Evolutionary conservation across 2,797 vertebrate species (phyloP).

Genomic region (Rhincodon typus): DNA sequence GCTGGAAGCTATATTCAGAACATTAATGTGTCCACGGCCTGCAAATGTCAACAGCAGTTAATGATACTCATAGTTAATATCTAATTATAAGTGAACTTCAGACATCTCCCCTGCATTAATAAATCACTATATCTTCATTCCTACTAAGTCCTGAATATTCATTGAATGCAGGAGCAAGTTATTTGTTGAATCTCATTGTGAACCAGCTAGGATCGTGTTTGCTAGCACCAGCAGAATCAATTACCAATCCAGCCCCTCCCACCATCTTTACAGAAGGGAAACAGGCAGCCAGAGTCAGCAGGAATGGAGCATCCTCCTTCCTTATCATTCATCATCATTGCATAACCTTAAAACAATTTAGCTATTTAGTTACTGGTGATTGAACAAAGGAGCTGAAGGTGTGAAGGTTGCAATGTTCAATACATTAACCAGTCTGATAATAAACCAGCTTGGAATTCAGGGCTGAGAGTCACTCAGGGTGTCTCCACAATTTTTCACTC

Average conservation of each 20-base stretch:
- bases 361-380: neutral
- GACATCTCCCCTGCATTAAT: too few relatives aligned
- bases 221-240: too few relatives aligned
- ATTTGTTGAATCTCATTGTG: neutral
- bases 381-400: neutral
- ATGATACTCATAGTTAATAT: neutral
- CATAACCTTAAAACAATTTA: neutral
- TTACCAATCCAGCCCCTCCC: too few relatives aligned
- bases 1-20: neutral
- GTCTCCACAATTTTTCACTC: too few relatives aligned
- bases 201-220: neutral
- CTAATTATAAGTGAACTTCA: too few relatives aligned
- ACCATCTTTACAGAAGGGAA: too few relatives aligned
- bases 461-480: too few relatives aligned
- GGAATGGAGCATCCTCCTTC: neutral
- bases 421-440: too few relatives aligned
- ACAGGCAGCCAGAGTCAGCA: neutral
- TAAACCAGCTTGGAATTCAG: too few relatives aligned
- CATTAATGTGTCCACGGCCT: neutral
- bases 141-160: neutral
- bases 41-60: neutral
- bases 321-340: neutral
- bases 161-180: neutral
- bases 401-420: too few relatives aligned
- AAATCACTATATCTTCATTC: neutral